These are phyloP conservation scores for Ethmia dodecea DNA, from an alignment of 2,888 invertebrate genomes.

Conservation along the genomic window DNA sequence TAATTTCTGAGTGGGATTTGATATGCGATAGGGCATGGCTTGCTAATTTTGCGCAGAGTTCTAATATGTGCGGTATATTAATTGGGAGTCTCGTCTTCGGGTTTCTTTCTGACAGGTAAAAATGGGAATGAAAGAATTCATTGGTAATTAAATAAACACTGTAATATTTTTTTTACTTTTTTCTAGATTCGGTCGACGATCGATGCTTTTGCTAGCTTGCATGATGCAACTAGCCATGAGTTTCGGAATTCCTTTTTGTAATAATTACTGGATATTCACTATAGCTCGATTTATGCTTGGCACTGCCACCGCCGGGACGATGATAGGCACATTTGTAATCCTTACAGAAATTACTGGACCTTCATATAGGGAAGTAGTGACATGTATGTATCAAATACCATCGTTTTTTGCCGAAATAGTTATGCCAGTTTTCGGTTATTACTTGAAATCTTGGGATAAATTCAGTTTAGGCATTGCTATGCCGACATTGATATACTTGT, in stretches of 20 bases:
- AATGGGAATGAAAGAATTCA: too few species aligned
- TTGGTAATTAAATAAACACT: too few species aligned
- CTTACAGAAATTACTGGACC: slow-evolving; percentile 78
- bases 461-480: slow-evolving; percentile 79
- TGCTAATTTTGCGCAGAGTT: slow-evolving; percentile 81
- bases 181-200: slow-evolving; percentile 82
- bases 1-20: slow-evolving; percentile 83
- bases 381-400: slow-evolving; percentile 78
- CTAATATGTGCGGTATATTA: slow-evolving; percentile 83
- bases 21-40: slow-evolving; percentile 80
- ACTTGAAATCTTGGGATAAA: slow-evolving; percentile 78
- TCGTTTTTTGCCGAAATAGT: slow-evolving; percentile 79
- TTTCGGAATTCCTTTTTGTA: slow-evolving; percentile 78
- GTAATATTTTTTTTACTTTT: too few species aligned
- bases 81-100: slow-evolving; percentile 83
- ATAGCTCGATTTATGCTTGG: slow-evolving; percentile 81
- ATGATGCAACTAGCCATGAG: slow-evolving; percentile 81
- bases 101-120: slow-evolving; percentile 82
- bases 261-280: slow-evolving; percentile 74
- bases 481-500: slow-evolving; percentile 71
- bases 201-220: slow-evolving; percentile 78
- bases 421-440: slow-evolving; percentile 77
- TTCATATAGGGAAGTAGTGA: slow-evolving; percentile 56
- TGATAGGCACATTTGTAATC: slow-evolving; percentile 82
- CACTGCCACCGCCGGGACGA: slow-evolving; percentile 84